A percentile compares a stretch with the other conserved stretches of the same genome.
Conservation (phyloP, 2,113 vertebrate species). For the Carassius carassius region DNA sequence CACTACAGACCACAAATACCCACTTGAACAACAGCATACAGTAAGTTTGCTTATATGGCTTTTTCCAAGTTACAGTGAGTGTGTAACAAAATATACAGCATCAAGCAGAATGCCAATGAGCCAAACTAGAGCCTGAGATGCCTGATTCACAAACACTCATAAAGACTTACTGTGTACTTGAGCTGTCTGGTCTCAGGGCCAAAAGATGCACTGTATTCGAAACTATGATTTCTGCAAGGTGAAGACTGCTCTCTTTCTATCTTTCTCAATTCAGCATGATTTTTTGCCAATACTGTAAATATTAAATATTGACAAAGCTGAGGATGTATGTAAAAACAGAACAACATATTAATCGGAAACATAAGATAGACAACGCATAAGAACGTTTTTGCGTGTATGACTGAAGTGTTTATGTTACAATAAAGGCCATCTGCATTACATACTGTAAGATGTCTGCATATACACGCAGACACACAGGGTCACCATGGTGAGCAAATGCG, state of each 20-base stretch:
- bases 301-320: neutral
- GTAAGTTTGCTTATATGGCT: neutral
- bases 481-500: neutral
- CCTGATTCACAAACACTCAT: neutral
- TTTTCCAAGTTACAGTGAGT: neutral
- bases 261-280: neutral
- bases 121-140: neutral
- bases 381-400: neutral
- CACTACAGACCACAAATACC: neutral
- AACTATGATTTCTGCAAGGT: conserved; percentile 9
- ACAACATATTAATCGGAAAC: neutral
- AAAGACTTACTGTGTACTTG: neutral
- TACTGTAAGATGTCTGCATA: neutral
- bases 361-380: neutral
- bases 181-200: neutral
- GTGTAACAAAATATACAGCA: neutral
- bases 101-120: neutral
- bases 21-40: neutral
- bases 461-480: neutral
- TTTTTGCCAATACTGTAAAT: neutral
- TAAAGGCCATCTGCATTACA: neutral
- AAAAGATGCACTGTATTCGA: neutral
- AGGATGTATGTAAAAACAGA: neutral
- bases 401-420: neutral
- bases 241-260: conserved; percentile 3